Percentiles rank a stretch among this genome's conserved stretches.
Evolutionary conservation across 2,797 vertebrate genomes (phyloP).

Genomic region (Coregonus sp.): DNA sequence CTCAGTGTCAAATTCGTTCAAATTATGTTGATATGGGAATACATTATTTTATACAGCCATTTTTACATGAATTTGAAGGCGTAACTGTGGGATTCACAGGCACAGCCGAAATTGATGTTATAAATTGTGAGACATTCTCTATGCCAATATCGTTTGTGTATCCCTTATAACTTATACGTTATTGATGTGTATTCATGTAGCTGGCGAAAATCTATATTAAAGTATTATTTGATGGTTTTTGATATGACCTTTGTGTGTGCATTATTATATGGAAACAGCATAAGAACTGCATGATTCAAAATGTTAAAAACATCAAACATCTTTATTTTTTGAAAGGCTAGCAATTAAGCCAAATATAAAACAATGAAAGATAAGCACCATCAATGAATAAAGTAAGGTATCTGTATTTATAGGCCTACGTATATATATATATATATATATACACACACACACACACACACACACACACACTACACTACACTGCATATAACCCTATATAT

Average conservation of each 20-base stretch:
- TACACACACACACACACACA: too few species aligned
- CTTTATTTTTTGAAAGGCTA: not conserved
- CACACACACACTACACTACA: too few species aligned
- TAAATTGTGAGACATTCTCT: constrained; percentile 60
- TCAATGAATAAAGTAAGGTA: not conserved
- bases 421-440: too few species aligned
- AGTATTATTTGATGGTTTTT: constrained; percentile 69
- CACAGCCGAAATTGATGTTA: not conserved
- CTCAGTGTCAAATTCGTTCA: not conserved
- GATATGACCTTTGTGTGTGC: not conserved
- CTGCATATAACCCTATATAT: too few species aligned
- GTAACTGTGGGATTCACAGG: constrained; percentile 11
- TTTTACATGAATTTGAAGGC: not conserved
- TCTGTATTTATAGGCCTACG: not conserved
- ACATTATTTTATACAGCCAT: constrained; percentile 24
- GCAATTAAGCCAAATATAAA: not conserved
- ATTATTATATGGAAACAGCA: not conserved
- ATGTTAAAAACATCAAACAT: not conserved
- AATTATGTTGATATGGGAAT: constrained; percentile 62
- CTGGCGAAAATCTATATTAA: constrained; percentile 78
- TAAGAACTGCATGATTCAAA: not conserved
- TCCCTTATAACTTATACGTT: constrained; percentile 82
- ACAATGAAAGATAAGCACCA: not conserved
- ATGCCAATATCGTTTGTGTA: constrained; percentile 64
- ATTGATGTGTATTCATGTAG: constrained; percentile 76